A percentile compares a stretch with the other conserved stretches of the same genome.
Conservation (phyloP, 2,113 vertebrate genomes). For the Hemibagrus wyckioides region DNA sequence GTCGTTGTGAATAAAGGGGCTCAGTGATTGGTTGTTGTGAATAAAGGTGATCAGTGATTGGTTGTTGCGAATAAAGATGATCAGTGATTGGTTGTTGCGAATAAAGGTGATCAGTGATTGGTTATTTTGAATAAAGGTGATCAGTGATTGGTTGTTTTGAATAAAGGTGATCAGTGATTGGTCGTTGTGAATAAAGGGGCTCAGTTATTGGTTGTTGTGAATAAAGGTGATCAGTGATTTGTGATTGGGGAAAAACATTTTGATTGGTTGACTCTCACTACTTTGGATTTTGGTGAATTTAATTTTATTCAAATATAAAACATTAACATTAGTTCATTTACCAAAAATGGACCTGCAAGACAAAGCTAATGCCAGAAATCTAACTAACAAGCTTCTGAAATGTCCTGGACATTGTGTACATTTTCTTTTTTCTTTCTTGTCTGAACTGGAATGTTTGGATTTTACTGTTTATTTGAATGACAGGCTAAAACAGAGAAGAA, state of each 20-base stretch:
- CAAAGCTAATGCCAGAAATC: background rate
- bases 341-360: background rate
- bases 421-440: background rate
- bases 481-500: background rate
- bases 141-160: too few relatives aligned
- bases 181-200: background rate
- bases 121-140: too few relatives aligned
- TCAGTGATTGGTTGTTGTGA: background rate
- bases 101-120: too few relatives aligned
- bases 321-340: background rate
- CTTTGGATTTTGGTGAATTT: background rate
- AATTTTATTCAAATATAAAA: background rate
- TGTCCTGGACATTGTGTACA: background rate
- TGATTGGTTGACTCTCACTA: background rate
- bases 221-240: background rate
- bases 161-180: background rate
- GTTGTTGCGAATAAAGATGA: background rate
- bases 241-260: background rate
- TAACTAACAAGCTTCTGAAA: background rate
- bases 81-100: background rate
- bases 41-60: background rate
- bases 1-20: too few relatives aligned
- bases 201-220: background rate
- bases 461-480: background rate
- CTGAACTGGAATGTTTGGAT: background rate